Percentiles rank a stretch among this genome's conserved stretches.
Evolutionary conservation across 2,888 invertebrate species (phyloP).

Genomic region (Ceraclea dissimilis): DNA sequence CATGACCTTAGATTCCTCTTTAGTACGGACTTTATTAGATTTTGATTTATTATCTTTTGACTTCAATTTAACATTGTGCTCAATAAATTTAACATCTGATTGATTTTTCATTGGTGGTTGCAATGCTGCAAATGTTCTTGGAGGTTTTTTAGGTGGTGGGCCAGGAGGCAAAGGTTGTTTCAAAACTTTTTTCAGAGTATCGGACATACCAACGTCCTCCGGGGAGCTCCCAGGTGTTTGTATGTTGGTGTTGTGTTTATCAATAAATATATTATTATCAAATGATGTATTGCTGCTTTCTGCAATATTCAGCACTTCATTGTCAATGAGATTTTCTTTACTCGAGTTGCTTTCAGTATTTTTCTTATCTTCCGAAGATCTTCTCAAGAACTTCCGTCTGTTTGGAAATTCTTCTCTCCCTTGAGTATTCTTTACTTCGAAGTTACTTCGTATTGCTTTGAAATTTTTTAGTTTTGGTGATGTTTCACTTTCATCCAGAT

Average conservation of each 20-base stretch:
- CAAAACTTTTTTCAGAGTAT: constrained; percentile 57
- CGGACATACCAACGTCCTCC: constrained; percentile 43
- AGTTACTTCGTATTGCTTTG: constrained; percentile 23
- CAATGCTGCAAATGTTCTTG: constrained; percentile 51
- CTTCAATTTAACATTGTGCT: constrained; percentile 18
- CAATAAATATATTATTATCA: not conserved
- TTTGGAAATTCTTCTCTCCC: constrained; percentile 12
- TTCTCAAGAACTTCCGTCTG: constrained; percentile 22
- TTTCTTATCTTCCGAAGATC: constrained; percentile 8
- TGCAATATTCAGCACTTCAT: not conserved
- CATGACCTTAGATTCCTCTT: constrained; percentile 55
- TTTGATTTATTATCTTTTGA: constrained; percentile 12
- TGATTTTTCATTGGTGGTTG: constrained; percentile 22
- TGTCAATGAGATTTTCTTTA: not conserved
- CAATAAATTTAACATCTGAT: constrained; percentile 9
- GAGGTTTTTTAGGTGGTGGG: constrained; percentile 71
- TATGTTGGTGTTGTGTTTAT: not conserved
- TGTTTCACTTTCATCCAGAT: constrained; percentile 32
- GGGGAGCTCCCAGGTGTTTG: constrained; percentile 29
- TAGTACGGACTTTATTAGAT: constrained; percentile 27
- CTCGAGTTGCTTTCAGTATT: constrained; percentile 1
- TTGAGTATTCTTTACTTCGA: constrained; percentile 15
- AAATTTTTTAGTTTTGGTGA: constrained; percentile 30
- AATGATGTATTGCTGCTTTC: not conserved
- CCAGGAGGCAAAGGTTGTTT: constrained; percentile 61